Percentiles rank a stretch among this genome's conserved stretches.
These are phyloP conservation scores for Glyphotaelius pellucidus DNA, from an alignment of 2,888 invertebrate species.

Conservation along the genomic window DNA sequence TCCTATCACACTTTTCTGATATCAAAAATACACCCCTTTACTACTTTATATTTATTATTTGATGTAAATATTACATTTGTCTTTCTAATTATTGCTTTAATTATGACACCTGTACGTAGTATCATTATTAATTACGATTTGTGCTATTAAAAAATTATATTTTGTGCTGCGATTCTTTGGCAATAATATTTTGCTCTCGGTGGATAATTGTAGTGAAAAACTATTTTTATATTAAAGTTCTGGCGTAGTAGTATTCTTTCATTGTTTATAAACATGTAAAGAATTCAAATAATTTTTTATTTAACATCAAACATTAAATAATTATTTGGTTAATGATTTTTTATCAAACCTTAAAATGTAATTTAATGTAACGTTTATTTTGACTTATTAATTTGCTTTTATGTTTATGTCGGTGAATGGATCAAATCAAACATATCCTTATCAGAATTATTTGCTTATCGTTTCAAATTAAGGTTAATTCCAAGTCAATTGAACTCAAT, in stretches of 20 bases:
- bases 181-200: background rate
- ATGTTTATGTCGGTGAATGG: background rate
- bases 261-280: background rate
- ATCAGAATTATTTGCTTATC: background rate
- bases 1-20: background rate
- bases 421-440: background rate
- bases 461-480: background rate
- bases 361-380: background rate
- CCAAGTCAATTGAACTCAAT: background rate
- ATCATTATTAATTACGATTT: background rate
- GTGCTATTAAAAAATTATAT: background rate
- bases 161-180: background rate
- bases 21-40: background rate
- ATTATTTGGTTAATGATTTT: background rate
- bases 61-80: constrained; percentile 20
- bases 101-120: background rate
- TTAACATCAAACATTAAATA: background rate
- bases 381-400: background rate
- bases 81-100: background rate
- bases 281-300: background rate
- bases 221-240: background rate
- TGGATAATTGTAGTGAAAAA: background rate
- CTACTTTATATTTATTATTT: background rate
- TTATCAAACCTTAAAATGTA: background rate
- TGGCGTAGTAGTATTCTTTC: background rate